A percentile compares a stretch with the other conserved stretches of the same genome.
Evolutionary conservation across 2,888 invertebrate species (phyloP).

Genomic region (Acholoe squamosa): DNA sequence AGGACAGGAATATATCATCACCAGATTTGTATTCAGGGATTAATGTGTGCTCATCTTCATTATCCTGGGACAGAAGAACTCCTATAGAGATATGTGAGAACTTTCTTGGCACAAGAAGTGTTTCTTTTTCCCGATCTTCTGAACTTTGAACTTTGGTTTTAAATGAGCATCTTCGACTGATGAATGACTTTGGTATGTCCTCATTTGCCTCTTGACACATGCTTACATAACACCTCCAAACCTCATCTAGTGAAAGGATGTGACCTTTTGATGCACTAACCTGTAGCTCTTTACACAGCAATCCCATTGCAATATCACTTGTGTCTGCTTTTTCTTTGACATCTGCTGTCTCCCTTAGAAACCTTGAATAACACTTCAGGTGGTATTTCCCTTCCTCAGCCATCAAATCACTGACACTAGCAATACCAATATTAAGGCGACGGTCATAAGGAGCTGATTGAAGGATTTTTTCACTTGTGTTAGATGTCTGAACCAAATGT

Average conservation of each 20-base stretch:
- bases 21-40: constrained; percentile 25
- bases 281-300: neutral
- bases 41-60: neutral
- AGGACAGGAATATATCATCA: constrained; percentile 34
- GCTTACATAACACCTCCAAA: neutral
- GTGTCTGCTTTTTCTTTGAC: too few species aligned
- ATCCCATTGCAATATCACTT: constrained; percentile 6
- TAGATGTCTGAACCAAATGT: too few species aligned
- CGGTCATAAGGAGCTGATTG: too few species aligned
- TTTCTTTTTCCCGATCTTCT: neutral
- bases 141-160: neutral
- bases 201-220: too few species aligned
- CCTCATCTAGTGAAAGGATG: neutral
- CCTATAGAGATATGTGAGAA: neutral
- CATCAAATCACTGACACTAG: too few species aligned
- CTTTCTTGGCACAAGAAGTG: neutral
- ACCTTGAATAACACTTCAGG: too few species aligned
- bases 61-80: neutral
- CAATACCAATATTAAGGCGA: too few species aligned
- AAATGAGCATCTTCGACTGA: too few species aligned
- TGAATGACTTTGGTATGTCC: too few species aligned
- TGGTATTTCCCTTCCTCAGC: too few species aligned
- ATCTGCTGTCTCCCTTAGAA: too few species aligned
- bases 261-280: neutral
- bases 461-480: too few species aligned